phyloP scores from a whole-genome alignment of 35 echinoderm and acorn worm genomes.

The Ophiothrix spiculata region DNA sequence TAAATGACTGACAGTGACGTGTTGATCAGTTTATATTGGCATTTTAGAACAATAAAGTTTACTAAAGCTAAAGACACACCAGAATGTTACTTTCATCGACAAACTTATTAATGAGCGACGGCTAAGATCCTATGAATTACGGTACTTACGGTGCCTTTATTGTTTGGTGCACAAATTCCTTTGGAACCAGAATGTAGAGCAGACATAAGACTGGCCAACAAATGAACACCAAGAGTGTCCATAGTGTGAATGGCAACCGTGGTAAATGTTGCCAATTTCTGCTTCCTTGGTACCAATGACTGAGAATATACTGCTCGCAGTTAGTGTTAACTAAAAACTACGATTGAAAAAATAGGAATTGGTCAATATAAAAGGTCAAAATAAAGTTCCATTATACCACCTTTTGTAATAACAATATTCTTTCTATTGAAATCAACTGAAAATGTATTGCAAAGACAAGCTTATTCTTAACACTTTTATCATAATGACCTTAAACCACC shows the following conservation, averaged over 20 bases:
- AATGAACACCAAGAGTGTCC: not conserved
- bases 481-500: not conserved
- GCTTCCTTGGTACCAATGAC: not conserved
- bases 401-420: too few species aligned
- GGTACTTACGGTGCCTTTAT: not conserved
- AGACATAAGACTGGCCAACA: not conserved
- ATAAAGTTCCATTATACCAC: not conserved
- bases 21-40: not conserved
- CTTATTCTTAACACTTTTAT: not conserved
- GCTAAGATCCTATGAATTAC: not conserved
- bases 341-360: not conserved
- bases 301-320: not conserved
- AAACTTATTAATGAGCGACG: not conserved
- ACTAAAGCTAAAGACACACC: not conserved
- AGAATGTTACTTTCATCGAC: not conserved
- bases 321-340: slow-evolving; percentile 4
- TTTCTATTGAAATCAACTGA: too few species aligned
- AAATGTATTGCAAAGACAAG: not conserved
- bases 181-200: not conserved
- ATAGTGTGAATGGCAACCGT: not conserved
- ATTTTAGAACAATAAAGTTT: not conserved
- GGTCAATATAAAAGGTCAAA: not conserved
- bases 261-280: not conserved
- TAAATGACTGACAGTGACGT: not conserved
- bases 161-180: not conserved